Evolutionary conservation across 2,113 vertebrate genomes (phyloP).

Genomic region (Cottus gobio): DNA sequence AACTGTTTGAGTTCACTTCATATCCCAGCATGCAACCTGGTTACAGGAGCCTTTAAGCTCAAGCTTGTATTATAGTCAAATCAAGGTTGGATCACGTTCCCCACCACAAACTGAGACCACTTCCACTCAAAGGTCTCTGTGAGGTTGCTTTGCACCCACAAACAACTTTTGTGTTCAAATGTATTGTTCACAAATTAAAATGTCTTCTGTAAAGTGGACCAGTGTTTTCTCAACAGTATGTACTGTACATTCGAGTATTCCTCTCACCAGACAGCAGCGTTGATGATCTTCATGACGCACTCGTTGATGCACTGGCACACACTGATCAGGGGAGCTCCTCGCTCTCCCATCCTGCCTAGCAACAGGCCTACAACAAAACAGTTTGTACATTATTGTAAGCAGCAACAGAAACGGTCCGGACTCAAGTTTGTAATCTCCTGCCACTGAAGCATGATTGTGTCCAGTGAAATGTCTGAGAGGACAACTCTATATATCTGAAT

Average conservation of each 20-base stretch:
- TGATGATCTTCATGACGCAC: conserved; percentile 92
- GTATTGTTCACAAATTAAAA: neutral
- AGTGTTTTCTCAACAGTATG: neutral
- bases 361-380: conserved; percentile 81
- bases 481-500: neutral
- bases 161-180: neutral
- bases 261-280: conserved; percentile 88
- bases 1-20: no score
- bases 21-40: neutral
- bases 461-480: neutral
- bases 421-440: neutral
- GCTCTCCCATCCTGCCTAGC: conserved; percentile 89
- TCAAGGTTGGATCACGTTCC: neutral
- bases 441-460: neutral
- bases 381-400: neutral
- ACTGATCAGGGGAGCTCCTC: conserved; percentile 86
- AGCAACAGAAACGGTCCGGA: neutral
- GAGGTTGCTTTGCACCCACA: neutral
- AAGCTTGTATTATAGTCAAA: neutral
- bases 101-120: neutral
- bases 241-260: neutral
- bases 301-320: conserved; percentile 92
- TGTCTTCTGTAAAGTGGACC: neutral
- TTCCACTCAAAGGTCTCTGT: neutral
- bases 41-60: neutral